Base-by-base conservation (phyloP, 2,888 invertebrate genomes). In the Pantelozetes paolii region DNA sequence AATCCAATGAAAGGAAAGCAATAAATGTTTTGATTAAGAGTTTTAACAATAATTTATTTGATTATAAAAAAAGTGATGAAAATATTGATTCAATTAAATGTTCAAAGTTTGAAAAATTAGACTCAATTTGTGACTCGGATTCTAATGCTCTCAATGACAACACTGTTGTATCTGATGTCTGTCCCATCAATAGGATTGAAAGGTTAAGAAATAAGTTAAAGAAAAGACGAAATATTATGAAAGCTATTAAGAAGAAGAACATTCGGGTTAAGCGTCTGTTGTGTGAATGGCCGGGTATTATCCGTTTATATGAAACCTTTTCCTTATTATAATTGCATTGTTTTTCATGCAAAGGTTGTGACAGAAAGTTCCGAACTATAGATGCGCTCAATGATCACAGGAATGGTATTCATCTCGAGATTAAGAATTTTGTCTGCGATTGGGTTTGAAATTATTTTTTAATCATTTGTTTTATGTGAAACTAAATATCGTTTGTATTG, bases 21-120 rank as follows among this genome's bases (percentile, higher is more conserved):
- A n/a, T 69, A 15, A 69, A 69, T 69, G 42, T 69, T 42, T 69
- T 69, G 69, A 20, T 69, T 23, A 40, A 42, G 42, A 42, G 28
- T n/a, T 69, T 45, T 26, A 69, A 69, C n/a, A 42, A 64, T 11
- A 30, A 23, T 36, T 18, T 64, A 64, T 40, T 30, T 40, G 23
- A 40, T 18, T 9, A 9, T 5, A 62, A 62, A 32, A 36, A 32
- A 18, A 18, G 18, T 2, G 32, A 15, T 67, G 23, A 40, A 32
- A 42, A 36, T 18, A 2, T n/a, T 13, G 32, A 32, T n/a, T n/a
- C n/a, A n/a, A n/a, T n/a, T n/a, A n/a, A n/a, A n/a, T n/a, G 6
- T 9, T 9, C 11, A 54, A 26, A 26, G 20, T 23, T 13, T 2
- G 8, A 26, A 57, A 30, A 30, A 13, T 23, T 18, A 30, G 2